Base-by-base conservation (phyloP, 2,888 invertebrate genomes). In the Strigamia maritima region DNA sequence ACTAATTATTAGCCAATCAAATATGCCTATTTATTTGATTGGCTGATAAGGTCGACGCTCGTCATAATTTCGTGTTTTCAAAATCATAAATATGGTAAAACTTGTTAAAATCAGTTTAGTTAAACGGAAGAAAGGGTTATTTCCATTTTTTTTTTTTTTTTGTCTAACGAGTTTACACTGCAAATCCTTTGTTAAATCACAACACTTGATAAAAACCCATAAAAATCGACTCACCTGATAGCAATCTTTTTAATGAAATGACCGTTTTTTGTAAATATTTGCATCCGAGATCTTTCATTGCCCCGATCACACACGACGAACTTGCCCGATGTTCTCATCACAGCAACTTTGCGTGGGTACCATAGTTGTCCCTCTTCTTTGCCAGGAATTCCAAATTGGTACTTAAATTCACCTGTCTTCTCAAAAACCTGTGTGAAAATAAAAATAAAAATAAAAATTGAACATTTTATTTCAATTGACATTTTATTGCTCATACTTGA, bases 281-380 rank as follows among this genome's bases (percentile, higher is more conserved):
- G 98, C 96, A 98, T 97, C 80, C 97, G 92, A 0, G 96, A 96
- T 79, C 97, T 91, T 86, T 98, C 97, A 84, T 95, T 97, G 76
- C 97, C 97, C 82, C 98, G 92, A 87, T 98, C 98, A 86, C 98
- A 98, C 2, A 98, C 95, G n/a, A 98, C 97, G 86, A 94, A 94
- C 86, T 94, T 94, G 54, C 94, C 94, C 78, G 92, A 93, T 79
- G 91, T 91, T 79, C 93, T 90, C 89, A 95, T 94, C 1, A 95
- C 93, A 10, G 96, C 96, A 77, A 97, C 97, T 87, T 98, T 97
- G 76, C 97, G 91, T 3, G 98, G 97, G 87, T 97, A 97, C 97
- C 97, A 98, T 81, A 98, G 88, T 85, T 97, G 97, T 0, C 97
- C 97, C 85, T 98, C 97, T 83, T 97, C 97, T 84, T 94, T 94